These are phyloP conservation scores for Actinia equina DNA, from an alignment of 64 coral and sea anemone genomes.

Conservation along the genomic window DNA sequence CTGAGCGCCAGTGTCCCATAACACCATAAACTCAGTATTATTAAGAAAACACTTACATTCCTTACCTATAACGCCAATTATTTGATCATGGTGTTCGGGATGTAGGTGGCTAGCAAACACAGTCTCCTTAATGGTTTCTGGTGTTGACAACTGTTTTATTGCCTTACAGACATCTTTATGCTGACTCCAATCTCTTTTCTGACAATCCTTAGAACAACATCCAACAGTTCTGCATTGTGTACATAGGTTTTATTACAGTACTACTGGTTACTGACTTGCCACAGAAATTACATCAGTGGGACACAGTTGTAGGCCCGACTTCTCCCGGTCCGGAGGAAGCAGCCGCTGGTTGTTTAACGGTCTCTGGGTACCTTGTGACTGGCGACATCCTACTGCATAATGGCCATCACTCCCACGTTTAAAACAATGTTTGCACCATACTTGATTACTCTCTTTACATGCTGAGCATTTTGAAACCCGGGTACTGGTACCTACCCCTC, in stretches of 20 bases:
- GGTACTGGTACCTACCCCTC: not conserved
- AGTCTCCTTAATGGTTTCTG: not conserved
- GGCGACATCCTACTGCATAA: not conserved
- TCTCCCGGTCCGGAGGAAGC: not conserved
- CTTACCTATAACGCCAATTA: constrained; percentile 4
- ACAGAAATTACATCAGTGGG: not conserved
- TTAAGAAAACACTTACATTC: constrained; percentile 17
- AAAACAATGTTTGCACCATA: constrained; percentile 34
- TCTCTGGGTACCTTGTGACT: too few relatives aligned
- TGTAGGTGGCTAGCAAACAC: constrained; percentile 10
- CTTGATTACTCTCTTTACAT: constrained; percentile 22
- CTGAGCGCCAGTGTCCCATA: constrained; percentile 63
- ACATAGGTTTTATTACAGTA: not conserved
- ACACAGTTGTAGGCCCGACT: not conserved
- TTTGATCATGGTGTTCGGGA: not conserved
- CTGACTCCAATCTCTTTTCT: not conserved
- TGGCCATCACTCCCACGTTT: constrained; percentile 7
- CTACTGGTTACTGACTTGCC: not conserved
- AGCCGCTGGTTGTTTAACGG: not conserved
- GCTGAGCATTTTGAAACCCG: not conserved
- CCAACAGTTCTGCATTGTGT: not conserved
- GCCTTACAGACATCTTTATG: constrained; percentile 18
- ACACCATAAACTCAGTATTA: constrained; percentile 13
- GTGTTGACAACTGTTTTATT: not conserved
- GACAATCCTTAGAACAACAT: constrained; percentile 21